Base-by-base conservation (phyloP, 2,888 invertebrate species). In the Pheosia gnoma region DNA sequence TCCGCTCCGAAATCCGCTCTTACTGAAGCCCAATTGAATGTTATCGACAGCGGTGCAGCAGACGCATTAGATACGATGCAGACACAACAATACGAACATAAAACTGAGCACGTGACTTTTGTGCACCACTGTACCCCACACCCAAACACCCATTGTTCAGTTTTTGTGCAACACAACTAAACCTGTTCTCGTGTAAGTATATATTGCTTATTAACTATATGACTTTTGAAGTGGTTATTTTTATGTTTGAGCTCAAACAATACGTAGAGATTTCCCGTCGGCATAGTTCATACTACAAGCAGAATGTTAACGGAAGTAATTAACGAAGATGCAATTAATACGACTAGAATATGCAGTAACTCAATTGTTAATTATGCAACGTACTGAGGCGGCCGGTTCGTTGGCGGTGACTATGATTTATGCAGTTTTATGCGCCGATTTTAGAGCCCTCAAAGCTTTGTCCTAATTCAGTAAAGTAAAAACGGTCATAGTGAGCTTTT, bases 341-440 rank as follows among this genome's bases (percentile, higher is more conserved):
- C 69, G 60, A 73, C 66, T 74, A 73, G 77, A 72, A 67, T 69
- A 56, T 78, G 78, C 75, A 71, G 65, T 75, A 67, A 70, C 65
- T 66, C 59, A 68, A 75, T 76, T 71, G 74, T 80, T 83, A 84
- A 85, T 84, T 83, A 81, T 72, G 75, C 67, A 80, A 82, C 62
- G 68, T 68, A 71, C 74, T 65, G 79, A 70, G 80, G 79, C 79
- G 79, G 79, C 73, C 65, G 71, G 59, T 82, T 80, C 77, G 82
- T 81, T 80, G 80, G 80, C 67, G 72, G 71, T 25, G 25, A 25
- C 73, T 70, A 68, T 80, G 81, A 87, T 86, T 86, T 84, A 85
- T 77, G 66, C 73, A 78, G 74, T 82, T 81, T 81, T 84, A 81
- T 75, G 70, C 68, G 66, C 70, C 63, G 72, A 74, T 75, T 78